phyloP scores from a whole-genome alignment of 2,888 invertebrate species.

The Gastracanthus pulcherrimus region DNA sequence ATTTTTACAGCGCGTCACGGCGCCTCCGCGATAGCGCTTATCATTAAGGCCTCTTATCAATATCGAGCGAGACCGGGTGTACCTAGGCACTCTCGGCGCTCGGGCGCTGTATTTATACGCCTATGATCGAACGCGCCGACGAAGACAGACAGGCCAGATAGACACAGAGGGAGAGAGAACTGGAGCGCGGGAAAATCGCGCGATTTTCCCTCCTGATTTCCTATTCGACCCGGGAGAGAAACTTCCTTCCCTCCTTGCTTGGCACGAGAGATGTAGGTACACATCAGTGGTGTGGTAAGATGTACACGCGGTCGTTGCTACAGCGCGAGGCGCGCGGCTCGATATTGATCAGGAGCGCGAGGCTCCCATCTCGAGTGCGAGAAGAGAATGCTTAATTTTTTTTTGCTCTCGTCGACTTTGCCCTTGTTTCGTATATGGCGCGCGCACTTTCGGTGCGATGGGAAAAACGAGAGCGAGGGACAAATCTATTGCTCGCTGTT shows the following conservation, averaged over 20 bases:
- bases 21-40: constrained; percentile 16
- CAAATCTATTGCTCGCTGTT: neutral
- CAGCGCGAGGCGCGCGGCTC: neutral
- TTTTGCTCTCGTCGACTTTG: neutral
- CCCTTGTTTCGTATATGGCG: neutral
- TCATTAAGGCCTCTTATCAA: constrained; percentile 35
- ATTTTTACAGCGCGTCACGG: too few species aligned
- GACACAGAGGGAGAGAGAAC: too few species aligned
- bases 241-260: constrained; percentile 31
- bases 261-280: too few species aligned
- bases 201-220: constrained; percentile 17
- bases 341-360: constrained; percentile 31
- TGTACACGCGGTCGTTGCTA: neutral
- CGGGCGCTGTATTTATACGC: neutral
- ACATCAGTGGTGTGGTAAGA: too few species aligned
- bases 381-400: constrained; percentile 40
- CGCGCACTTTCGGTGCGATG: neutral
- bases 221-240: constrained; percentile 9
- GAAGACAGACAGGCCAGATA: too few species aligned
- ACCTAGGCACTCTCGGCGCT: too few species aligned
- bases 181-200: neutral
- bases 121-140: neutral
- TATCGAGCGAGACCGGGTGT: too few species aligned
- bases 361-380: constrained; percentile 10
- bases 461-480: neutral